Evolutionary conservation across 2,888 invertebrate genomes (phyloP), one percentile per base, ranked within the genome.

Genomic region (Acanthococcus lagerstroemiae): DNA sequence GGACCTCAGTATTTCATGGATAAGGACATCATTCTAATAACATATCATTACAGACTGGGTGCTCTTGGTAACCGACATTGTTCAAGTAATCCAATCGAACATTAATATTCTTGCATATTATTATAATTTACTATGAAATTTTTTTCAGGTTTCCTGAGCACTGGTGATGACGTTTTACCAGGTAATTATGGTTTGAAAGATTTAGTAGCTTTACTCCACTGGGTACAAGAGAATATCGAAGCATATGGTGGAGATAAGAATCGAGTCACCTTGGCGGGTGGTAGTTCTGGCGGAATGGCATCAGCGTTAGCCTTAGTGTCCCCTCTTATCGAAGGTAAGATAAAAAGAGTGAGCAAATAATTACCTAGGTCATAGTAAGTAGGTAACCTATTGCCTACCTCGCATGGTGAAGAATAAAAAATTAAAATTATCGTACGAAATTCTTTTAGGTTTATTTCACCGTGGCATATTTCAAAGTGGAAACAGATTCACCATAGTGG

Each of bases 401-500:
- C n/a, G n/a, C n/a, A n/a, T n/a, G 37, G 37, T 37, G 37, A 9
- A 9, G 37, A 37, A 37, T 9, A 9, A 37, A 37, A 37, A 37
- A 37, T 37, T 37, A 37, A 9, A 9, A 37, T 9, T 19, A 24
- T 3, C 2, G 30, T 21, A 1, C 17, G 44, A 56, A 15, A 3
- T 44, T 2, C 24, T 22, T 46, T 1, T 12, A 58, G 58, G 81
- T 6, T 75, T 81, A 15, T 84, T 84, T 72, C 74, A 80, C 69
- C 76, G 80, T 26, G 86, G 84, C 7, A 81, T 85, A 61, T 85
- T 86, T 0, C 81, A 82, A 73, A 88, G 88, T 72, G 88, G 89
- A 0, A 80, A 82, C 1, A 81, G 84, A 0, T 77, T 87, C n/a
- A 77, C 50, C 7, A 19, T 48, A 7, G 75, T 82, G 0, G 76